Conservation (phyloP, 2,797 vertebrate species). For the Echeneis naucrates region DNA sequence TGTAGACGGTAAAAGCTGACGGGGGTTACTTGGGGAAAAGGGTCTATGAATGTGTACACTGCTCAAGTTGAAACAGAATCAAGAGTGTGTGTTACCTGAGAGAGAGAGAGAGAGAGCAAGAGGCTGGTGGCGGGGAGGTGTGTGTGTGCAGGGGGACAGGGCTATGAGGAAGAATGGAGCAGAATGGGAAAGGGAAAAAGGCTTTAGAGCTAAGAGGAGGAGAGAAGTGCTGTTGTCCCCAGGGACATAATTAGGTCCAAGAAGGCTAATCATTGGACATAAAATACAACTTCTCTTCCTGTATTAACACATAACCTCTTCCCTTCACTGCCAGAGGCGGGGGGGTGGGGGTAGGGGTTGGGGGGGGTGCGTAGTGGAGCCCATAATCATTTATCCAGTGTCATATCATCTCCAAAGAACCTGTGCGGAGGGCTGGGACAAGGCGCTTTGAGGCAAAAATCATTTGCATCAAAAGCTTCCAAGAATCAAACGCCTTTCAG, state of each 20-base stretch:
- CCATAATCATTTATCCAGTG: conserved; percentile 85
- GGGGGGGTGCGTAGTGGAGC: too few species aligned
- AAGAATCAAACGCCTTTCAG: conserved; percentile 55
- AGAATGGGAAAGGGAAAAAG: conserved; percentile 4
- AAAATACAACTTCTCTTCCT: conserved; percentile 85
- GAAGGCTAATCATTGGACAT: conserved; percentile 87
- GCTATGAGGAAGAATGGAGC: background rate
- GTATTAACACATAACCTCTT: conserved; percentile 79
- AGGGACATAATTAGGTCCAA: conserved; percentile 88
- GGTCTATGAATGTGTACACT: conserved; percentile 22
- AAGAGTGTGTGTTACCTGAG: conserved; percentile 53
- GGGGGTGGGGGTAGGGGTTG: too few species aligned
- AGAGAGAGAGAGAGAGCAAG: conserved; percentile 13
- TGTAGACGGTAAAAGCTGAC: conserved; percentile 30
- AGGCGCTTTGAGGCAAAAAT: conserved; percentile 54
- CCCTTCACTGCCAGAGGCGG: conserved; percentile 53
- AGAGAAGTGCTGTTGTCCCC: conserved; percentile 69
- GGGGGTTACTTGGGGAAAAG: conserved; percentile 34
- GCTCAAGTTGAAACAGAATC: conserved; percentile 40
- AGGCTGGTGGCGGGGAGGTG: background rate
- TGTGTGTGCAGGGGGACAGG: conserved; percentile 47
- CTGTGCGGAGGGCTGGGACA: conserved; percentile 32
- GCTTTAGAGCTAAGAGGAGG: conserved; percentile 55
- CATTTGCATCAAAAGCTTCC: conserved; percentile 58
- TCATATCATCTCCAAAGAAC: conserved; percentile 67